Conservation (phyloP, 2,113 vertebrate species). For the Gymnorhina tibicen region DNA sequence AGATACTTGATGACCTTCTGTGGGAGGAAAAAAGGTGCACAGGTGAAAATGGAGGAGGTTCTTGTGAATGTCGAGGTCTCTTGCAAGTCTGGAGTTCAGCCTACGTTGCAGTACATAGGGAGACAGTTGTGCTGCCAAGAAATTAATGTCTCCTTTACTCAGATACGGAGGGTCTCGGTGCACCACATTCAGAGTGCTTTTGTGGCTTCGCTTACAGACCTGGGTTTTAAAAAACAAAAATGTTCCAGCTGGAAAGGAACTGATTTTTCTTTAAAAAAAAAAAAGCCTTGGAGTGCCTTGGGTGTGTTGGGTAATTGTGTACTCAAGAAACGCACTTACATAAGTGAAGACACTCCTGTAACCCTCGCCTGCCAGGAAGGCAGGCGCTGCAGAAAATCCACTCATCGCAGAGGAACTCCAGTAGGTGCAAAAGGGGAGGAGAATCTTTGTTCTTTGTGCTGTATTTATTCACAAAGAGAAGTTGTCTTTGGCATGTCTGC, state of each 20-base stretch:
- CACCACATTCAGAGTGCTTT: fast-evolving
- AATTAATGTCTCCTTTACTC: background rate
- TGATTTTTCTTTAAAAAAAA: background rate
- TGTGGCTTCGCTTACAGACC: background rate
- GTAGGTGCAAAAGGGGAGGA: background rate
- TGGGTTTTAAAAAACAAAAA: background rate
- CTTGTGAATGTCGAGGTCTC: background rate
- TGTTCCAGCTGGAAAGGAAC: background rate
- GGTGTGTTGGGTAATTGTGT: slow-evolving; percentile 46
- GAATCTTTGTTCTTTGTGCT: background rate
- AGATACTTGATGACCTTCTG: background rate
- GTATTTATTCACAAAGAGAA: background rate
- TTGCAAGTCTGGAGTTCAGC: slow-evolving; percentile 13
- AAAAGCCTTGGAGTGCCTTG: background rate
- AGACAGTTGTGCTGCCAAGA: background rate
- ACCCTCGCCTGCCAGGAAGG: slow-evolving; percentile 1
- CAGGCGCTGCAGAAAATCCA: background rate
- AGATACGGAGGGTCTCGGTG: background rate
- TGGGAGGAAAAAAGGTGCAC: background rate
- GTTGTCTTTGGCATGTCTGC: slow-evolving; percentile 3
- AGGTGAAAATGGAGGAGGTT: slow-evolving; percentile 42
- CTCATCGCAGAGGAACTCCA: background rate
- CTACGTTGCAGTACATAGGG: background rate
- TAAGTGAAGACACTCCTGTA: slow-evolving; percentile 49
- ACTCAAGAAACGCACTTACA: slow-evolving; percentile 41